phyloP scores from a whole-genome alignment of 2,888 invertebrate species.

The Lagria hirta region DNA sequence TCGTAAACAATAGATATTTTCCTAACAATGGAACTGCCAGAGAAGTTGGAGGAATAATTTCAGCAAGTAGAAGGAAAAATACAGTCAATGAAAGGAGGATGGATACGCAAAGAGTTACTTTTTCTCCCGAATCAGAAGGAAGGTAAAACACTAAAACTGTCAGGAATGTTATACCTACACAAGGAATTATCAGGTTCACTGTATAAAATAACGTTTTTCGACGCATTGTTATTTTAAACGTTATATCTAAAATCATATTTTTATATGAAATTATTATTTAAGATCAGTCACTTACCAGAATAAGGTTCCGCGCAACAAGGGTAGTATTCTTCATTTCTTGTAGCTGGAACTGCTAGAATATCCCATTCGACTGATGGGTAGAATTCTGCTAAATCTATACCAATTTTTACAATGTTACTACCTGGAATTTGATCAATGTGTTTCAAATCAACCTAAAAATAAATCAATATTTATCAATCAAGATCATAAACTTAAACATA shows the following conservation, averaged over 20 bases:
- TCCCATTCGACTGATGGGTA: conserved; percentile 98
- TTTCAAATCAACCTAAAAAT: conserved; percentile 76
- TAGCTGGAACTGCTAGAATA: conserved; percentile 89
- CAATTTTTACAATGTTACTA: conserved; percentile 80
- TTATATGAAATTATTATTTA: conserved; percentile 3
- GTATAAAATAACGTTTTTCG: conserved; percentile 97
- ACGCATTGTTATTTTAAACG: conserved; percentile 96
- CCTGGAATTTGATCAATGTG: conserved; percentile 79
- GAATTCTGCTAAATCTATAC: conserved; percentile 94
- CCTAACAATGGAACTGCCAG: conserved; percentile 90
- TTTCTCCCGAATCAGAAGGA: conserved; percentile 97
- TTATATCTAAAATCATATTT: conserved; percentile 77
- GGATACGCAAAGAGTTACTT: conserved; percentile 96
- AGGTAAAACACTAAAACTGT: conserved; percentile 96
- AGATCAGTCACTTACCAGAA: conserved; percentile 63
- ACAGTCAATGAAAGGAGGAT: conserved; percentile 98
- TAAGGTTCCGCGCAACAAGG: conserved; percentile 86
- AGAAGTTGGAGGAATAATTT: conserved; percentile 99
- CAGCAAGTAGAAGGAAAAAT: conserved; percentile 96
- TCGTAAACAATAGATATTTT: conserved; percentile 95
- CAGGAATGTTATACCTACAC: conserved; percentile 94
- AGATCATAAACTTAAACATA: too few relatives aligned
- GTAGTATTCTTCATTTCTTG: conserved; percentile 89
- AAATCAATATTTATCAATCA: background rate
- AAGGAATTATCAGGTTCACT: conserved; percentile 93